Evolutionary conservation across 2,113 vertebrate genomes (phyloP), one percentile per base, ranked within the genome.

Genomic region (Spea bombifrons): DNA sequence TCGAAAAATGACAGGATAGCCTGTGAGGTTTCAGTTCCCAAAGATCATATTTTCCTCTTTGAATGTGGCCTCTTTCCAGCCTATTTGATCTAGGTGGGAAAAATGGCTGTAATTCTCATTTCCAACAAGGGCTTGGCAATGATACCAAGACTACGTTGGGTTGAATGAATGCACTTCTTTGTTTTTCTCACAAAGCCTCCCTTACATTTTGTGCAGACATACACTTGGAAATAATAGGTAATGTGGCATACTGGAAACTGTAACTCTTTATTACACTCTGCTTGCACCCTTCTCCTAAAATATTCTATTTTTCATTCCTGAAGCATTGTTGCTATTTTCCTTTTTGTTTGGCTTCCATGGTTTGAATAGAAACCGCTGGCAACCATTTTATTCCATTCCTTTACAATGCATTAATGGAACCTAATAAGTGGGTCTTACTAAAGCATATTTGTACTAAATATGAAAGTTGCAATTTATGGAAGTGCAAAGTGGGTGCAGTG

Each of bases 41-140:
- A 12, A 73, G 49, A 67, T 80, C 77, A 73, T 73, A 67, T 73
- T 80, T 80, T 79, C 76, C 76, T 79, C 69, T 76, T 17, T 66
- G 61, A 66, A 4, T 55, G 8, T 73, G 76, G 76, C 50, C 45
- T 59, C 15, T 67, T 67, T 80, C 77, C 77, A 80, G 30, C 67
- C 43, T 64, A 73, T 80, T 80, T 73, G 77, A 73, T 80, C 70
- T 80, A 73, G 71, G 77, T 80, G 77, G 77, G 70, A 67, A 80
- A 79, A 79, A 55, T 79, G 76, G 63, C 48, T 12, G 48, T 10
- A 73, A 64, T 47, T 67, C 64, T 73, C 71, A 67, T 73, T 73
- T 73, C 77, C 71, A 80, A 50, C 77, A 66, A 57, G 71, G 52
- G 44, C 47, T 80, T 67, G 77, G 64, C 17, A 64, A 43, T 72